Base-by-base conservation (phyloP, 2,888 invertebrate genomes). In the Coenonympha glycerion region DNA sequence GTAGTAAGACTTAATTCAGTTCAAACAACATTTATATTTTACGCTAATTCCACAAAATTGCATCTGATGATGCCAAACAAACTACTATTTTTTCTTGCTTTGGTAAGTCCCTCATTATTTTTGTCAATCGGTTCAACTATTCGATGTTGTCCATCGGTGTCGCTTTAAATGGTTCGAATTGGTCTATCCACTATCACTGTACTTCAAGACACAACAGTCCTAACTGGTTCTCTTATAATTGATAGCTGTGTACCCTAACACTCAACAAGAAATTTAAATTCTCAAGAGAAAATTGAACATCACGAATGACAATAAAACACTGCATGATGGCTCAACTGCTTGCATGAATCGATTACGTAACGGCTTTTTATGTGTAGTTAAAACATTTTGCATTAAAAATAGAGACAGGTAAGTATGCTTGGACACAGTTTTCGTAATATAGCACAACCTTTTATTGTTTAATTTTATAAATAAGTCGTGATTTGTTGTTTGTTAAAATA, bases 121-220 rank as follows among this genome's bases (percentile, higher is more conserved):
- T 49, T 49, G 18, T 47, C 39, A 31, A 46, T 85, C 79, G 76
- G 79, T 81, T 79, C 71, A 62, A 72, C 73, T 81, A 19, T 62
- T 87, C 71, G 82, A 81, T 87, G 86, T 87, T 86, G 87, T 87
- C 73, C 68, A 68, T 87, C 83, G 83, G 79, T 87, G 87, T 87
- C 76, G 87, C 87, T 87, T 87, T 82, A 76, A 77, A 77, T 83
- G 83, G 83, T 83, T 83, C 79, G 78, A 79, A 79, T 77, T 68
- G 84, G 81, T 84, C 76, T 79, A 74, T 75, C 70, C 77, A 81
- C 81, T 66, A 69, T 76, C 77, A 81, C 81, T 73, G 61, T 76
- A 70, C 71, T 63, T 69, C 68, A 66, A 68, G 71, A 76, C 78
- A 85, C 76, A 71, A 61, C 52, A 56, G 50, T 54, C 34, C 34